A percentile compares a stretch with the other conserved stretches of the same genome.
Conservation (phyloP, 2,888 invertebrate species). For the Invenusta paracnida region DNA sequence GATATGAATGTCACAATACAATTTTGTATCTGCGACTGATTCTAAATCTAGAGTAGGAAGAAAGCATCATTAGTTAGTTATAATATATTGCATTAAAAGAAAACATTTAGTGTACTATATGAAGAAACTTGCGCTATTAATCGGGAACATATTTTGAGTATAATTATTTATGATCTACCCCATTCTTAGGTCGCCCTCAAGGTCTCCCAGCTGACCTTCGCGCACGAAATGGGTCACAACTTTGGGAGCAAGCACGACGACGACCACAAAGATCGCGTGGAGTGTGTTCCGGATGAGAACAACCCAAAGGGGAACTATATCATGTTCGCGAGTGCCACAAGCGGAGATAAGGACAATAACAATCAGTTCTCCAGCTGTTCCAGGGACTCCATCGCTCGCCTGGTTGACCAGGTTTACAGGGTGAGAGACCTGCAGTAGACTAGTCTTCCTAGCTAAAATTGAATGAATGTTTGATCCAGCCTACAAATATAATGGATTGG, state of each 20-base stretch:
- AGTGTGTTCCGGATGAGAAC: slow-evolving; percentile 64
- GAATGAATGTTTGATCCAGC: too few relatives aligned
- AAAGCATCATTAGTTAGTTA: too few relatives aligned
- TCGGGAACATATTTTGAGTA: neutral
- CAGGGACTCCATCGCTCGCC: slow-evolving; percentile 85
- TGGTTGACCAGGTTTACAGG: slow-evolving; percentile 79
- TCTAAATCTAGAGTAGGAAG: too few relatives aligned
- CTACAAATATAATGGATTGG: too few relatives aligned
- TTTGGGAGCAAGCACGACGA: slow-evolving; percentile 69
- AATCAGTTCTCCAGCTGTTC: slow-evolving; percentile 92
- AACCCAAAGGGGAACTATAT: slow-evolving; percentile 91
- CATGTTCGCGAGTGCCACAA: slow-evolving; percentile 96
- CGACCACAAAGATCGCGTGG: slow-evolving; percentile 8
- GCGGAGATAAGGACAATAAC: slow-evolving; percentile 90
- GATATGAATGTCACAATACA: too few relatives aligned
- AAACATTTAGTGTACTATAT: too few relatives aligned
- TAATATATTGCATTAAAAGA: too few relatives aligned
- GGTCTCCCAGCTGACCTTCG: slow-evolving; percentile 91
- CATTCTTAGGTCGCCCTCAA: slow-evolving; percentile 69
- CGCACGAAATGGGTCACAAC: slow-evolving; percentile 98
- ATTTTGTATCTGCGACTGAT: too few relatives aligned
- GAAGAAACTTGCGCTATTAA: too few relatives aligned
- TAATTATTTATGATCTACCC: neutral
- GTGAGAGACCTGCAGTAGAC: slow-evolving; percentile 46
- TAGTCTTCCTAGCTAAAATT: too few relatives aligned